phyloP scores from a whole-genome alignment of 2,888 invertebrate genomes.

The Amaurobius ferox region DNA sequence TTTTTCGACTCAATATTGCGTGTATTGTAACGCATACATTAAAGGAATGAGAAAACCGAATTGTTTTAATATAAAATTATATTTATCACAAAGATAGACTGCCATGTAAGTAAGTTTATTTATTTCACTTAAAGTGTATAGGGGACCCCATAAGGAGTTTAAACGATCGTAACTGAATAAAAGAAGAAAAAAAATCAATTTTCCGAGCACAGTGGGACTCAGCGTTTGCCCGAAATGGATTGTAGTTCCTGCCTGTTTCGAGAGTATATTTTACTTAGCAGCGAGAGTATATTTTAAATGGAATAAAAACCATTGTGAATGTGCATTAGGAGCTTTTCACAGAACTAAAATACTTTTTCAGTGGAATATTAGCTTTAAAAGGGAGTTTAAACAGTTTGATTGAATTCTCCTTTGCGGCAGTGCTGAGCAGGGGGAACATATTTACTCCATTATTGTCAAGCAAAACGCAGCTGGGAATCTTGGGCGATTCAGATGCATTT shows the following conservation, averaged over 20 bases:
- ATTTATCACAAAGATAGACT: too few species aligned
- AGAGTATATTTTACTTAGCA: too few species aligned
- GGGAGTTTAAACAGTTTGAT: slow-evolving; percentile 6
- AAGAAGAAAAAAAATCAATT: not conserved
- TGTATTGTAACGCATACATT: too few species aligned
- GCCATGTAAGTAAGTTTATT: not conserved
- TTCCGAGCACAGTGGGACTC: not conserved
- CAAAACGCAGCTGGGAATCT: slow-evolving; percentile 5
- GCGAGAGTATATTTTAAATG: not conserved
- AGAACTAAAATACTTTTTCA: not conserved
- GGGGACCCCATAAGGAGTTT: not conserved
- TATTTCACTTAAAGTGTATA: not conserved
- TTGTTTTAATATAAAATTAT: too few species aligned
- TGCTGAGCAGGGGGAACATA: not conserved
- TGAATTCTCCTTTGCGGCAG: not conserved
- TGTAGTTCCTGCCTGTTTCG: not conserved
- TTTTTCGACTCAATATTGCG: too few species aligned
- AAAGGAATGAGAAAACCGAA: too few species aligned
- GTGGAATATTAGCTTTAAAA: not conserved
- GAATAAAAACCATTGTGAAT: slow-evolving; percentile 14
- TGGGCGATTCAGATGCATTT: not conserved
- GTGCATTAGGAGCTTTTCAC: slow-evolving; percentile 1
- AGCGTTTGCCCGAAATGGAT: not conserved
- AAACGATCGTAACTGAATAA: not conserved
- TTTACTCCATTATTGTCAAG: not conserved